Evolutionary conservation across 2,797 vertebrate genomes (phyloP).

Genomic region (Etheostoma perlongum): DNA sequence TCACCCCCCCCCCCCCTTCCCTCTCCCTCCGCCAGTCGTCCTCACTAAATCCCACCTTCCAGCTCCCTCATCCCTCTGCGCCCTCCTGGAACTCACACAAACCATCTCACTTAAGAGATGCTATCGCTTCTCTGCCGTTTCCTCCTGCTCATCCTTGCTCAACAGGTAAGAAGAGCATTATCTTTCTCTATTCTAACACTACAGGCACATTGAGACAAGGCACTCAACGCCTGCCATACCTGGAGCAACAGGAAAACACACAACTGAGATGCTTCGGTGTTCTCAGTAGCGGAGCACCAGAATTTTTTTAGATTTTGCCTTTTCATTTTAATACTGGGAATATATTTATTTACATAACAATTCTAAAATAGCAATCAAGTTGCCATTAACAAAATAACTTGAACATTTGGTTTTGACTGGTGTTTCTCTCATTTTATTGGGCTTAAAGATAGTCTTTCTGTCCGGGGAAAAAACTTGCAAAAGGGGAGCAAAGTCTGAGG

Average conservation of each 20-base stretch:
- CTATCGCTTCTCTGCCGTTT: constrained; percentile 80
- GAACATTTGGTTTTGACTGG: neutral
- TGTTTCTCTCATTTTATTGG: neutral
- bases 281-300: neutral
- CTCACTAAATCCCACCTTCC: constrained; percentile 56
- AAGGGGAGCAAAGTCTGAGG: constrained; percentile 22
- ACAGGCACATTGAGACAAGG: neutral
- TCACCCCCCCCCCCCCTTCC: constrained; percentile 59
- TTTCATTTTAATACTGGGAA: neutral
- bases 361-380: neutral
- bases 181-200: neutral
- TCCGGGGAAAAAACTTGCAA: constrained; percentile 9
- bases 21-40: constrained; percentile 21
- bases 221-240: neutral
- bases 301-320: neutral
- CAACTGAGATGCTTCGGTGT: neutral
- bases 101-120: constrained; percentile 84
- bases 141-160: constrained; percentile 86
- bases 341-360: neutral
- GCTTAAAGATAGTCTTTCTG: neutral
- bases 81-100: constrained; percentile 69
- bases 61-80: constrained; percentile 44
- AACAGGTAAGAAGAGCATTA: constrained; percentile 87
- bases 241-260: neutral
- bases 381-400: neutral